Conservation (phyloP, 1,140 invertebrate genomes). For the Drosophila sucinea region DNA sequence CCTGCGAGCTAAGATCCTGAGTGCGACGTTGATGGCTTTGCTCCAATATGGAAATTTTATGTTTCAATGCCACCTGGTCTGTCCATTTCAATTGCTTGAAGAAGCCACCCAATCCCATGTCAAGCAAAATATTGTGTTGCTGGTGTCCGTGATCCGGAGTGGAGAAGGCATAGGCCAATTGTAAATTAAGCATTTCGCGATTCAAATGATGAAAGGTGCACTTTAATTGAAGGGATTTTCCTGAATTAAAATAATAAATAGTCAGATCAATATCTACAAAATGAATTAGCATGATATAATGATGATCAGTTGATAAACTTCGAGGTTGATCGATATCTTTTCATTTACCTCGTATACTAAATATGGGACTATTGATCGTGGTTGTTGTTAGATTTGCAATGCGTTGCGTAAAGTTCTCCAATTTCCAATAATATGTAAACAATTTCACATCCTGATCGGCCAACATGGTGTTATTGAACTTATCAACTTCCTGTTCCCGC, state of each 20-base stretch:
- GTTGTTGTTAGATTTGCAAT: constrained; percentile 40
- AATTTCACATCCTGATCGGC: constrained; percentile 67
- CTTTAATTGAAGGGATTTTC: constrained; percentile 66
- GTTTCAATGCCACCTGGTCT: constrained; percentile 59
- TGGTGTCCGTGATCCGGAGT: constrained; percentile 20
- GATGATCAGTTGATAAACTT: no score
- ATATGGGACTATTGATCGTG: constrained; percentile 66
- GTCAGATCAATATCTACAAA: neutral
- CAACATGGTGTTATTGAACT: constrained; percentile 77
- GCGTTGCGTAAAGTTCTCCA: constrained; percentile 76
- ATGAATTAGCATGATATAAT: neutral
- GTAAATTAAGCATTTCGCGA: constrained; percentile 72
- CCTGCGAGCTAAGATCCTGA: constrained; percentile 73
- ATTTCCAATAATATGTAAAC: constrained; percentile 79
- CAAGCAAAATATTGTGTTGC: constrained; percentile 68
- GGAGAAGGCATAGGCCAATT: constrained; percentile 51
- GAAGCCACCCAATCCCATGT: constrained; percentile 70
- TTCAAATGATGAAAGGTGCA: constrained; percentile 75
- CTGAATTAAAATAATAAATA: constrained; percentile 22
- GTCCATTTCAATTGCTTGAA: constrained; percentile 69
- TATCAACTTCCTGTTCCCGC: constrained; percentile 61
- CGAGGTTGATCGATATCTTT: no score
- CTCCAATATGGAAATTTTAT: constrained; percentile 77
- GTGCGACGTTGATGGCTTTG: constrained; percentile 48
- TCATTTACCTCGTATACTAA: constrained; percentile 70